Conservation (phyloP, 1,140 invertebrate genomes). For the Ceratina japonica region DNA sequence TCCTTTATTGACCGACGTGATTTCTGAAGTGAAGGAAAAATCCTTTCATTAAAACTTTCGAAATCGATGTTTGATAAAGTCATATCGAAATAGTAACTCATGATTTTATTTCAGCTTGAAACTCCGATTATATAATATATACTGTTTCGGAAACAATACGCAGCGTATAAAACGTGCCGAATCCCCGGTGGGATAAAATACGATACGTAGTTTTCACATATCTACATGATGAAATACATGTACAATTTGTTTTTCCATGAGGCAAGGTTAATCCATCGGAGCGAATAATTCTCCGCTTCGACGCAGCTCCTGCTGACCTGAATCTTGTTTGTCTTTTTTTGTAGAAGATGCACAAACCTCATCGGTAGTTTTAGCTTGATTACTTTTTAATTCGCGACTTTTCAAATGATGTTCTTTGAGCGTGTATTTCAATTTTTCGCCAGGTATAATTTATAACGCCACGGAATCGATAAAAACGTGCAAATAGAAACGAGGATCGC, state of each 20-base stretch:
- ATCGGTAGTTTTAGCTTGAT: neutral
- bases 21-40: neutral
- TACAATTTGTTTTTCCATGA: neutral
- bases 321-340: neutral
- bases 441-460: neutral
- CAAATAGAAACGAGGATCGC: no score
- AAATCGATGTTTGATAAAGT: neutral
- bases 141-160: neutral
- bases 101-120: neutral
- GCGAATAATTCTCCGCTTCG: neutral
- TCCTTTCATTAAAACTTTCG: neutral
- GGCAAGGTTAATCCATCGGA: neutral
- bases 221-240: neutral
- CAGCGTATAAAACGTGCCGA: neutral
- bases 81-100: neutral
- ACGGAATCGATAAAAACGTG: no score
- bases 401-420: neutral
- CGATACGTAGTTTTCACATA: no score
- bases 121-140: neutral
- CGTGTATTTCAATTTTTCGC: neutral
- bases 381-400: neutral
- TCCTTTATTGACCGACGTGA: no score
- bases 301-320: neutral
- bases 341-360: neutral
- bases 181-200: neutral